Percentiles rank a stretch among this genome's conserved stretches.
These are phyloP conservation scores for Sylvicapra grimmia DNA, from an alignment of 2,113 vertebrate genomes.

Conservation along the genomic window DNA sequence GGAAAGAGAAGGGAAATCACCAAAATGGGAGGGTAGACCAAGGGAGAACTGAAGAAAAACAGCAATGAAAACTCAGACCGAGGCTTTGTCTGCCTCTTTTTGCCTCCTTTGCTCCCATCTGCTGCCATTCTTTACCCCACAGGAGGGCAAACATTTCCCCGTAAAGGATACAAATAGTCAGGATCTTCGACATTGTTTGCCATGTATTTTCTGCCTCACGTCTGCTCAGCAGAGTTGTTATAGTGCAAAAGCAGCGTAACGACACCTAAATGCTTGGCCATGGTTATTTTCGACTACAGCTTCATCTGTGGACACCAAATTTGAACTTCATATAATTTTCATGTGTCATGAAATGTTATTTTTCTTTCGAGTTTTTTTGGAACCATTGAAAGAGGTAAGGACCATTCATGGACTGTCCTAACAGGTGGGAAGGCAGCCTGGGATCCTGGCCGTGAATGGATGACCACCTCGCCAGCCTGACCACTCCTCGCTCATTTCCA, in stretches of 20 bases:
- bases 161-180: not conserved
- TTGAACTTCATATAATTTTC: not conserved
- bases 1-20: not conserved
- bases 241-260: not conserved
- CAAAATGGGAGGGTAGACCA: not conserved
- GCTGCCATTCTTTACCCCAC: too few relatives aligned
- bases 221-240: not conserved
- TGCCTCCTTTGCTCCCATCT: not conserved
- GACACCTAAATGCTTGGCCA: accelerated
- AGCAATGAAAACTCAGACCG: not conserved
- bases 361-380: not conserved
- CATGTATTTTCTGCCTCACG: not conserved
- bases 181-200: not conserved
- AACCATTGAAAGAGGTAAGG: not conserved
- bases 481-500: not conserved
- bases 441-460: not conserved
- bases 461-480: not conserved
- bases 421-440: not conserved
- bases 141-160: not conserved
- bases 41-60: not conserved
- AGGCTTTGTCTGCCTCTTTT: not conserved
- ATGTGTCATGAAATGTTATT: not conserved
- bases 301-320: not conserved
- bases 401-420: not conserved
- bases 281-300: not conserved